These are phyloP conservation scores for Bostrychus sinensis DNA, from an alignment of 2,113 vertebrate genomes.

Conservation along the genomic window DNA sequence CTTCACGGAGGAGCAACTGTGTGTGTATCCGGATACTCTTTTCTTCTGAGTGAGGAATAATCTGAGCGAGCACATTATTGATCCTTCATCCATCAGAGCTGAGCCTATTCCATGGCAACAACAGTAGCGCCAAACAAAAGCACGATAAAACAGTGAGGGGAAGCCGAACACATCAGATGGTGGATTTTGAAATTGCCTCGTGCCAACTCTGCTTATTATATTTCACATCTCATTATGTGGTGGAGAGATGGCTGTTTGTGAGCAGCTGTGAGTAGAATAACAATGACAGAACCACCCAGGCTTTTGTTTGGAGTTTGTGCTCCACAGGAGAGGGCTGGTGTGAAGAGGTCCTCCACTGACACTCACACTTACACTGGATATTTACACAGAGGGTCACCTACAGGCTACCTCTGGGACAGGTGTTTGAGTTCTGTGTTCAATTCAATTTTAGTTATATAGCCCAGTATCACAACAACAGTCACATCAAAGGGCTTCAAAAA, in stretches of 20 bases:
- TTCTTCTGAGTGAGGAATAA: constrained; percentile 44
- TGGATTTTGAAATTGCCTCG: constrained; percentile 57
- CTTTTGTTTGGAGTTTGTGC: neutral
- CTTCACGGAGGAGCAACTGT: neutral
- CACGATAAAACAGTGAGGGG: constrained; percentile 19
- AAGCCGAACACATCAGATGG: constrained; percentile 29
- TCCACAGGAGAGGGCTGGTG: neutral
- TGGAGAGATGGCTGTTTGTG: constrained; percentile 54
- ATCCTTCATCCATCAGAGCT: constrained; percentile 53
- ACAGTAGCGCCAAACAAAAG: constrained; percentile 46
- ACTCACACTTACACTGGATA: neutral
- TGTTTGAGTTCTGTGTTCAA: neutral
- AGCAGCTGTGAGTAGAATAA: constrained; percentile 61
- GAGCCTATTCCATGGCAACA: constrained; percentile 39
- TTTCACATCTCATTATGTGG: constrained; percentile 69
- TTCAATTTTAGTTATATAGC: too few relatives aligned
- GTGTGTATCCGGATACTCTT: constrained; percentile 32
- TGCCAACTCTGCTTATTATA: constrained; percentile 68
- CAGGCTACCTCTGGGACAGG: neutral
- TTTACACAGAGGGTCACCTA: neutral
- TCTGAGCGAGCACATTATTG: constrained; percentile 51
- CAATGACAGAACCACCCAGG: constrained; percentile 33
- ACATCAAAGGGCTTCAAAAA: too few relatives aligned
- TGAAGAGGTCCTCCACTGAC: too few relatives aligned
- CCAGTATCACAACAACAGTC: too few relatives aligned